A percentile compares a stretch with the other conserved stretches of the same genome.
Conservation (phyloP, 2,888 invertebrate genomes). For the Rhamphomyia laevipes region DNA sequence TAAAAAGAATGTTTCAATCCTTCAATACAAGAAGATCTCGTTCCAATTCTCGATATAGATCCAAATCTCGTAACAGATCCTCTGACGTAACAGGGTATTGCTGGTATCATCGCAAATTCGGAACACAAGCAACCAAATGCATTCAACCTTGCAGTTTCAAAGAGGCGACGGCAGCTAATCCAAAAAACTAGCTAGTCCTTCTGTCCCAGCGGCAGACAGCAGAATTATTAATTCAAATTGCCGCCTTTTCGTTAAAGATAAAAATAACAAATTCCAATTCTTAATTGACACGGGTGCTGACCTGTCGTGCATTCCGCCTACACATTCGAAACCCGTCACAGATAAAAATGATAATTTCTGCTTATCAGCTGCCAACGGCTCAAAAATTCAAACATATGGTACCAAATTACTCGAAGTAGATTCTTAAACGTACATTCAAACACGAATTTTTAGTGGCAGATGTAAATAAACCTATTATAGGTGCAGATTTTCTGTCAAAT, state of each 20-base stretch:
- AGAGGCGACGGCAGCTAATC: neutral
- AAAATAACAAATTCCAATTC: neutral
- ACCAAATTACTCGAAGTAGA: neutral
- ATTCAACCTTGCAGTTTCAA: neutral
- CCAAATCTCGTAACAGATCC: neutral
- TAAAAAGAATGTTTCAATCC: neutral
- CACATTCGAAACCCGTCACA: neutral
- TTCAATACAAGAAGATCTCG: neutral
- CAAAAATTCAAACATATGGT: neutral
- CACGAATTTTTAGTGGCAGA: conserved; percentile 8
- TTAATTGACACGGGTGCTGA: neutral
- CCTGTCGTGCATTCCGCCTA: neutral
- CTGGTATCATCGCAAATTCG: neutral
- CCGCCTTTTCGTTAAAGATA: neutral
- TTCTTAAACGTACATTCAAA: neutral
- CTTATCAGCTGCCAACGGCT: neutral
- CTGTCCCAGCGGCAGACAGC: neutral
- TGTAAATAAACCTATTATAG: conserved; percentile 10
- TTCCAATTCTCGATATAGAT: neutral
- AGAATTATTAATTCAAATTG: neutral
- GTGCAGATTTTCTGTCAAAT: conserved; percentile 10
- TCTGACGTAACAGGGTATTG: neutral
- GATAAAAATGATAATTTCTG: neutral
- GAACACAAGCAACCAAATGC: neutral
- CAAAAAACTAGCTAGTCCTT: neutral